phyloP scores from a whole-genome alignment of 2,888 invertebrate genomes.

The Ferrisia virgata region DNA sequence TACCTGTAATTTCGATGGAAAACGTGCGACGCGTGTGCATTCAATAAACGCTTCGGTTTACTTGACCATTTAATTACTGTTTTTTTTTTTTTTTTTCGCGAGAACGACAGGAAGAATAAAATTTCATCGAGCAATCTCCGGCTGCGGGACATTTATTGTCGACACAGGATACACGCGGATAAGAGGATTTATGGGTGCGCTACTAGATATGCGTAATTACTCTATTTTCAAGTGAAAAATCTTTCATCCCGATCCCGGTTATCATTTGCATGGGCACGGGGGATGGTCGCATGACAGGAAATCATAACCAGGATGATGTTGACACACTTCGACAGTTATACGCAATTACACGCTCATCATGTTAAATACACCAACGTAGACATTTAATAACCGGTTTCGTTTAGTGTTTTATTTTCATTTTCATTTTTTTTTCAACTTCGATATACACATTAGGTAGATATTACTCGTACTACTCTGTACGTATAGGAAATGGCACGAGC shows the following conservation, averaged over 20 bases:
- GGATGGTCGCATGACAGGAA: conserved; percentile 45
- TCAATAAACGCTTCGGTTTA: neutral
- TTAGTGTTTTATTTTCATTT: neutral
- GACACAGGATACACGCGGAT: neutral
- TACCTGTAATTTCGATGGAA: neutral
- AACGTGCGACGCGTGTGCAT: neutral
- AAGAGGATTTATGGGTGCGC: conserved; percentile 23
- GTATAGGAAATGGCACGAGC: conserved; percentile 41
- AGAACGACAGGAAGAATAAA: neutral
- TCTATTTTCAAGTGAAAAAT: conserved; percentile 28
- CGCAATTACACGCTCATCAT: conserved; percentile 45
- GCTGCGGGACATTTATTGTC: too few relatives aligned
- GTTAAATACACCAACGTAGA: conserved; percentile 38
- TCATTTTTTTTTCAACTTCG: too few relatives aligned
- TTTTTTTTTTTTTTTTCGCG: neutral
- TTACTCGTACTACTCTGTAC: neutral
- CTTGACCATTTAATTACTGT: neutral
- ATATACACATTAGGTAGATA: neutral
- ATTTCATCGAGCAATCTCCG: neutral
- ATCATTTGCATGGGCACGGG: neutral
- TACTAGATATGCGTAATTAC: conserved; percentile 2
- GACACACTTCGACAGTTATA: conserved; percentile 46
- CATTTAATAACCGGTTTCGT: conserved; percentile 35
- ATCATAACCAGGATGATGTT: conserved; percentile 44
- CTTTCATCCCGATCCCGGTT: conserved; percentile 6